Evolutionary conservation across 2,888 invertebrate species (phyloP), one percentile per base, ranked within the genome.

Genomic region (Polydrusus cervinus): DNA sequence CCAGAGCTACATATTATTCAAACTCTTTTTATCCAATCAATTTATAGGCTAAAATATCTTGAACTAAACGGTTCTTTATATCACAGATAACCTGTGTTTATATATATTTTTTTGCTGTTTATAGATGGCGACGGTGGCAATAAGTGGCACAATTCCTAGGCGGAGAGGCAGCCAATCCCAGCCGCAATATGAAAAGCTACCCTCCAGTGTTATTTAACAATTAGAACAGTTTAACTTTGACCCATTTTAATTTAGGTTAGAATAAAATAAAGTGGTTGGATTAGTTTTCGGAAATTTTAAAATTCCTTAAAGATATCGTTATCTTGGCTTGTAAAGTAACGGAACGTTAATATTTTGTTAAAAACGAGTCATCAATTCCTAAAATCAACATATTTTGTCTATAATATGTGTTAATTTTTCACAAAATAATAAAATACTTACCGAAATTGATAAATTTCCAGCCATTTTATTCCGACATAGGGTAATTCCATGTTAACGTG

Each of bases 101-200:
- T 25, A 25, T 3, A 25, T 5, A 1, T 11, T 43, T 43, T 20
- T 30, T 34, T 55, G 10, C 34, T 30, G 3, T 66, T 69, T 64
- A 10, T 6, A 76, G 83, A 88, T 88, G 79, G 87, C 88, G 69
- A 88, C 88, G 80, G 88, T 89, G 77, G 88, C 89, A 76, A 88
- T 88, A 71, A 90, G 89, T 79, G 91, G 91, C 53, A 92, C 92
- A 3, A 84, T 92, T 81, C 91, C 92, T n/a, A 87, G 92, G 53
- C 84, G 92, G 82, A 88, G 90, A 75, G 89, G 90, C 75, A 89
- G 89, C 9, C 85, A 85, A 77, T 82, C 84, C 20, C 75, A 89
- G 77, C 88, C 89, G 40, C 84, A 87, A 25, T 89, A 89, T 78
- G 90, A 90, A 82, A 90, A 90, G 83, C 85, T 90, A 70, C 90